Base-by-base conservation (phyloP, 92 coral and sea anemone species). In the Zoanthus sociatus region DNA sequence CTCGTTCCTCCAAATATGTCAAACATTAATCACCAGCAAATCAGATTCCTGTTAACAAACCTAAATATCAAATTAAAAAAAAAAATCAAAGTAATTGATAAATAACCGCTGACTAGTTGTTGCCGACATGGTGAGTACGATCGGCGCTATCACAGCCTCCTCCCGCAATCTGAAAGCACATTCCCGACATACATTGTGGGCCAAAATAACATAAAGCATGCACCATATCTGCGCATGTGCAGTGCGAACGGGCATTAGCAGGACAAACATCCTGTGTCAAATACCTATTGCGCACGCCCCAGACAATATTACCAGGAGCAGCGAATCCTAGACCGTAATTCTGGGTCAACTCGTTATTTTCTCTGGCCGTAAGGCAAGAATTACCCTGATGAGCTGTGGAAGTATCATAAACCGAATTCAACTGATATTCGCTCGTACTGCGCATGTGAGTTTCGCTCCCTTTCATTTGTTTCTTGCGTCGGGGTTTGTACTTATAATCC, bases 401-500 rank as follows among this genome's bases (percentile, higher is more conserved):
- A 8, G 21, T 73, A 32, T 81, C 74, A 46, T 44, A 81, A 63
- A 11, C 44, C 15, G 75, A 3, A 47, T 46, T 46, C 9, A 9
- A 21, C 17, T 81, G 85, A 13, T 14, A 61, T 67, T 66, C 56
- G 32, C 30, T 16, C 21, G 12, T 16, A 61, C 44, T 7, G 6
- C 74, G 0, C 74, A 69, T 69, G 46, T 44, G 85, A 14, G 21
- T n/a, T 20, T 81, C 85, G 31, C 10, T 60, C 13, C 20, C 73
- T 67, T 51, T 46, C 0, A 17, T 48, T 7, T 81, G 85, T 53
- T 81, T 81, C 21, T 68, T 81, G 33, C 85, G 85, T 31, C 76
- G 64, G 47, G 85, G 85, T 44, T 81, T 81, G 74, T 81, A 81
- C 21, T 81, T 81, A 74, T 81, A 81, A 14, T 81, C 54, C 6